These are phyloP conservation scores for Nezara viridula DNA, from an alignment of 2,888 invertebrate genomes.

Conservation along the genomic window DNA sequence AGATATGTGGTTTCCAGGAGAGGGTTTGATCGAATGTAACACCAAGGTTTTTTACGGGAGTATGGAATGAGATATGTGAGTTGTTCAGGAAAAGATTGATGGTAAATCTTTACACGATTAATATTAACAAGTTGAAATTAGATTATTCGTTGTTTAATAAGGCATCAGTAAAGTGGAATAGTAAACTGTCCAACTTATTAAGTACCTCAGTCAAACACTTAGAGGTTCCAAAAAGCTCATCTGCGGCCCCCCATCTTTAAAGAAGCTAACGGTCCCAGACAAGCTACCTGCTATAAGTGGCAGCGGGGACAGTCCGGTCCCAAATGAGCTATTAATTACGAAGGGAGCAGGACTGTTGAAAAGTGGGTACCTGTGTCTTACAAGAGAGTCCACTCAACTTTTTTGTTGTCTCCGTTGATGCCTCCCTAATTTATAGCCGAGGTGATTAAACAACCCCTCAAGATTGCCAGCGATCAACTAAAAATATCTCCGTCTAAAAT, in stretches of 20 bases:
- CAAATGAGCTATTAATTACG: constrained; percentile 8
- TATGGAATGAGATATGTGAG: too few species aligned
- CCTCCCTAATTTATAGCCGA: background rate
- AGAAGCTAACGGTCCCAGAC: background rate
- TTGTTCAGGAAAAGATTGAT: too few species aligned
- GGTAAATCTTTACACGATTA: too few species aligned
- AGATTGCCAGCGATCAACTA: background rate
- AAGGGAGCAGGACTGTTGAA: background rate
- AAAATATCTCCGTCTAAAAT: too few species aligned
- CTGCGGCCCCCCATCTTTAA: too few species aligned
- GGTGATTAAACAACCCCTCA: background rate
- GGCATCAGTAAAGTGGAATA: too few species aligned
- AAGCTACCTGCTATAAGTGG: background rate
- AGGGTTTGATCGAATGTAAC: too few species aligned
- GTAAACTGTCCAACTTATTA: too few species aligned
- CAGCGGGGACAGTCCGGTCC: background rate
- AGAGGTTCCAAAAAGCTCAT: background rate
- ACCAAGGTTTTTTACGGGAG: too few species aligned
- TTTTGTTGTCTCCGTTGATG: background rate
- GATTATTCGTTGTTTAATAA: too few species aligned
- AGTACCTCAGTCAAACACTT: background rate
- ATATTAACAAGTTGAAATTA: too few species aligned
- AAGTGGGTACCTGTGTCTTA: background rate
- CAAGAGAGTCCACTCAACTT: background rate
- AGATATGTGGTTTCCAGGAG: too few species aligned